Base-by-base conservation (phyloP, 2,113 vertebrate species). In the Etheostoma spectabile region DNA sequence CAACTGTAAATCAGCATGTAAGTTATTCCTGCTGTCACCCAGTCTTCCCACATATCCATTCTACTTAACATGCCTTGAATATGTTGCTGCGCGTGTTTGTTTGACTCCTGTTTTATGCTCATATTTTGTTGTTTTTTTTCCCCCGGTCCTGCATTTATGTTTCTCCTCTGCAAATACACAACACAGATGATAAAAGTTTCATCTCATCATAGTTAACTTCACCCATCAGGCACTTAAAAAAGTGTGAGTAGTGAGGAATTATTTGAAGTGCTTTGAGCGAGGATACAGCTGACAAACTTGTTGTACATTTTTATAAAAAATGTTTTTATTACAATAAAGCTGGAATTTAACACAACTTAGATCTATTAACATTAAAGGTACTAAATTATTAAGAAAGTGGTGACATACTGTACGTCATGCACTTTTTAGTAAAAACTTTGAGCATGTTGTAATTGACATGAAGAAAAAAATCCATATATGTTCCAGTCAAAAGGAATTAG, bases 1-100 rank as follows among this genome's bases (percentile, higher is more conserved):
- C 86, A 72, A 82, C 85, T 83, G 85, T 87, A 91, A 71, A 83
- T 83, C 85, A 90, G 91, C 89, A 86, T 92, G 86, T 86, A 90
- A 91, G 90, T 91, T 89, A 91, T 91, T 89, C 89, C 83, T 86
- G 86, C 88, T 87, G 89, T 89, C 88, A 84, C 84, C 77, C 82
- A 60, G 86, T 61, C 85, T 66, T 78, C 85, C 88, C 89, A 84
- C 91, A 85, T 85, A 86, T 86, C 77, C 88, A 66, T 78, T 89
- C 80, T 80, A 46, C 72, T 83, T 72, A 82, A 83, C 83, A 80
- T 52, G 82, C 76, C 59, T 80, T 13, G 65, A 75, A 70, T 88
- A 74, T 80, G 76, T 80, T 19, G 77, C 68, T 77, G 85, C 69
- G 49, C 51, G 56, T 56, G 49, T 84, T 89, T 45, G 16, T 86